These are phyloP conservation scores for Tamandua tetradactyla DNA, from an alignment of 2,797 vertebrate species.

Conservation along the genomic window DNA sequence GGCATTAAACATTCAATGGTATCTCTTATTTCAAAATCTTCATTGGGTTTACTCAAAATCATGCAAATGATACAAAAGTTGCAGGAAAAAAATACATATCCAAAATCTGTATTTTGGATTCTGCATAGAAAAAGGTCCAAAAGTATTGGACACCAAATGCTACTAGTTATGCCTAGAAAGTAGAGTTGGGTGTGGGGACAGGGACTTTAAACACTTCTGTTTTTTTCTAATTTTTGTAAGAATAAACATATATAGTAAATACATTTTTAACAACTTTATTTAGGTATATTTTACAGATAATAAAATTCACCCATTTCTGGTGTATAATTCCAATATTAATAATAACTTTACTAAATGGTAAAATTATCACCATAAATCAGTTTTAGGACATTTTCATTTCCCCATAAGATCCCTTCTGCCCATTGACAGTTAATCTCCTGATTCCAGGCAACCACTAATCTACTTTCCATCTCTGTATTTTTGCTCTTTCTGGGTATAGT, in stretches of 20 bases:
- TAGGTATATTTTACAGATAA: background rate
- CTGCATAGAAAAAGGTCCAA: constrained; percentile 31
- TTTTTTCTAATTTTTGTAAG: constrained; percentile 38
- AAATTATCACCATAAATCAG: constrained; percentile 17
- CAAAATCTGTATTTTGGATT: background rate
- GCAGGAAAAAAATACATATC: background rate
- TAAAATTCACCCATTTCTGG: constrained; percentile 36
- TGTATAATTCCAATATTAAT: constrained; percentile 4
- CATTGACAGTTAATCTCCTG: background rate
- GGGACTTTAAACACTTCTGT: background rate
- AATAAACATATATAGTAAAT: background rate
- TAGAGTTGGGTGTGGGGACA: background rate
- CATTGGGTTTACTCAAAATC: constrained; percentile 23
- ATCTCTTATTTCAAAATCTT: constrained; percentile 23
- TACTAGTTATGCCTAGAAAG: background rate
- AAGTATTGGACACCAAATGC: constrained; percentile 17
- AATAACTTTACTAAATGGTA: background rate
- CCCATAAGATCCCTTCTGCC: background rate
- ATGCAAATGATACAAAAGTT: constrained; percentile 29
- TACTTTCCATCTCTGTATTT: constrained; percentile 20
- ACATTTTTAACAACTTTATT: background rate
- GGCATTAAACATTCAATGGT: constrained; percentile 7
- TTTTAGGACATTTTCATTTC: background rate
- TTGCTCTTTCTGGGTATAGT: constrained; percentile 15
- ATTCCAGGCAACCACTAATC: constrained; percentile 19